These are phyloP conservation scores for Pectinophora gossypiella DNA, from an alignment of 1,140 invertebrate species.

Conservation along the genomic window DNA sequence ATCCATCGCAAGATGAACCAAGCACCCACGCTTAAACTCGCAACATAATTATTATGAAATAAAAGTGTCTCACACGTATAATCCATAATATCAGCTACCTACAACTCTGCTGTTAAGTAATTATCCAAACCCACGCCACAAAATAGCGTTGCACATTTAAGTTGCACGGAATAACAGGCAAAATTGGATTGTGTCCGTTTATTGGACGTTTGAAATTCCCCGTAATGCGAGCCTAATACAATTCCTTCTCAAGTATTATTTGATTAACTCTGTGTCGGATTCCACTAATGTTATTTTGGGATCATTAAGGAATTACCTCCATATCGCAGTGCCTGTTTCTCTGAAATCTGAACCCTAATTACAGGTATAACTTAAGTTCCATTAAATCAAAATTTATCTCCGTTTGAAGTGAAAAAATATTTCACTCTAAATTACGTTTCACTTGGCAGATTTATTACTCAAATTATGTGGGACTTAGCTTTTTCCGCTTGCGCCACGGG, in stretches of 20 bases:
- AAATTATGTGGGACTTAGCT: neutral
- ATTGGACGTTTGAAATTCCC: constrained; percentile 19
- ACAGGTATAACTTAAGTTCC: no score
- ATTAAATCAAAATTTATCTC: neutral
- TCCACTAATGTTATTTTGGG: neutral
- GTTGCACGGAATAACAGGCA: neutral
- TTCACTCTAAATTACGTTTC: neutral
- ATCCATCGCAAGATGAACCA: no score
- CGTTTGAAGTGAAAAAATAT: neutral
- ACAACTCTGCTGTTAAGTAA: no score
- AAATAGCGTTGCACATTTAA: constrained; percentile 13
- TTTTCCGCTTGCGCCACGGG: neutral
- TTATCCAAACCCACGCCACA: constrained; percentile 18
- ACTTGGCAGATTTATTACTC: neutral
- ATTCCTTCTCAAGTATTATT: neutral
- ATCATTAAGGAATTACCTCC: neutral
- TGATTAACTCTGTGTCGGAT: neutral
- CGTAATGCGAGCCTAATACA: neutral
- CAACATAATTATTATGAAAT: no score
- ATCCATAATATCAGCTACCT: no score
- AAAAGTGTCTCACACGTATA: no score
- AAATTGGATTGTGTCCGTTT: constrained; percentile 3
- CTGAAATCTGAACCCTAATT: no score
- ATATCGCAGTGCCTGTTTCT: no score
- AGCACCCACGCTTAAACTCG: no score